phyloP scores from a whole-genome alignment of 2,888 invertebrate species.

The Ochlodes sylvanus region DNA sequence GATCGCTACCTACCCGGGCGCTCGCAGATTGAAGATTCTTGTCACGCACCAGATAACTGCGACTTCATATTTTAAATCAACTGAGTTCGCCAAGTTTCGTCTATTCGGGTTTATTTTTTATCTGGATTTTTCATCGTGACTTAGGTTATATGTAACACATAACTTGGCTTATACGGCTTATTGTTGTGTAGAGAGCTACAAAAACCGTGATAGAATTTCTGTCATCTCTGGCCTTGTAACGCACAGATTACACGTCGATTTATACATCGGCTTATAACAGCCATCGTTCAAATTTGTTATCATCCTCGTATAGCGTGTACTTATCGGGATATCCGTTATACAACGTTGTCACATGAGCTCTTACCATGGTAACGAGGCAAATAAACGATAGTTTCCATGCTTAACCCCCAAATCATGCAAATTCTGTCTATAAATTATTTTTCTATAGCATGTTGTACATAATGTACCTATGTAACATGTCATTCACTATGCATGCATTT shows the following conservation, averaged over 20 bases:
- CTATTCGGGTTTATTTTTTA: not conserved
- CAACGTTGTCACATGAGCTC: conserved; percentile 9
- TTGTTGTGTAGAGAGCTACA: too few relatives aligned
- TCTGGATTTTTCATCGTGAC: too few relatives aligned
- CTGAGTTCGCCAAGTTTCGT: not conserved
- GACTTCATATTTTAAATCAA: conserved; percentile 12
- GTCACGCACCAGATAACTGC: conserved; percentile 11
- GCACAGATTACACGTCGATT: too few relatives aligned
- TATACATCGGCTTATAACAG: not conserved
- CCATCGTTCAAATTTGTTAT: not conserved
- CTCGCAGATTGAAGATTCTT: not conserved
- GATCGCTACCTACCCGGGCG: too few relatives aligned
- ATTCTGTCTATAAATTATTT: conserved; percentile 2
- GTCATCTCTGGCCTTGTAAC: too few relatives aligned
- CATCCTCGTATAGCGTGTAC: conserved; percentile 1
- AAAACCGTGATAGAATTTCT: too few relatives aligned
- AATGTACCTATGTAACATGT: too few relatives aligned
- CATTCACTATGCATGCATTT: too few relatives aligned
- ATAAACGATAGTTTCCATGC: conserved; percentile 11
- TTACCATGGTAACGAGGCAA: conserved; percentile 8
- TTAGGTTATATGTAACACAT: too few relatives aligned
- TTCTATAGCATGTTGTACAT: not conserved
- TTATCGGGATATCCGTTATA: not conserved
- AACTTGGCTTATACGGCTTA: too few relatives aligned
- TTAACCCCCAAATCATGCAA: conserved; percentile 10